Base-by-base conservation (phyloP, 2,113 vertebrate genomes). In the Fukomys damarensis region DNA sequence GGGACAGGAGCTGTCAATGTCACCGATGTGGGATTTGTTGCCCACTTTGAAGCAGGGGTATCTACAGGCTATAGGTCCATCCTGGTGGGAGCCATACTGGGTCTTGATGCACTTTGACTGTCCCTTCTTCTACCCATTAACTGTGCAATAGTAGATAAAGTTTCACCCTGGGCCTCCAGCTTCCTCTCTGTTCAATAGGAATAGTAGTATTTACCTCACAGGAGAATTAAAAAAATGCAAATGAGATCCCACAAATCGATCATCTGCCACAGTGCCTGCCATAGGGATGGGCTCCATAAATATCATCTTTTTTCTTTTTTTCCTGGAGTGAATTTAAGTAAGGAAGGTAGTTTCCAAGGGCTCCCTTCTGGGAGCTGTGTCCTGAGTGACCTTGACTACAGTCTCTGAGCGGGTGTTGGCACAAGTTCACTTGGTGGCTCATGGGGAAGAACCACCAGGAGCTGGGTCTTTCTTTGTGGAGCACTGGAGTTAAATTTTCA, bases 401-500 rank as follows among this genome's bases (percentile, higher is more conserved):
- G 24, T n/a, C 41, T 30, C 24, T 35, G 20, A 61, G 68, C 1
- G 0, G 22, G 20, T 81, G 3, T 10, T 58, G 7, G 7, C n/a
- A 7, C 22, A 76, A 32, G 54, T 54, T 14, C 20, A 19, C n/a
- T 28, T 17, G 52, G 19, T 56, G 46, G 46, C 19, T 7, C 28
- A 26, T 26, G 52, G 26, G 28, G 65, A 74, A 72, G 58, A 95
- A 49, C 16, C 79, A 84, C 59, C 2, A 3, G 1, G 70, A 68
- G 38, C 72, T 0, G 11, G 52, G 93, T 93, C 89, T 79, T 91
- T 9, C 13, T 7, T 6, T 14, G 13, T 0, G 19, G 61, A 81
- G 70, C n/a, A 30, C 82, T 87, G 76, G 96, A 92, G 56, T 24
- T 85, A 85, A 38, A 79, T 95, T 80, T 17, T 70, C 91, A 93